Evolutionary conservation across 2,797 vertebrate genomes (phyloP).

Genomic region (Tympanoctomys barrerae): DNA sequence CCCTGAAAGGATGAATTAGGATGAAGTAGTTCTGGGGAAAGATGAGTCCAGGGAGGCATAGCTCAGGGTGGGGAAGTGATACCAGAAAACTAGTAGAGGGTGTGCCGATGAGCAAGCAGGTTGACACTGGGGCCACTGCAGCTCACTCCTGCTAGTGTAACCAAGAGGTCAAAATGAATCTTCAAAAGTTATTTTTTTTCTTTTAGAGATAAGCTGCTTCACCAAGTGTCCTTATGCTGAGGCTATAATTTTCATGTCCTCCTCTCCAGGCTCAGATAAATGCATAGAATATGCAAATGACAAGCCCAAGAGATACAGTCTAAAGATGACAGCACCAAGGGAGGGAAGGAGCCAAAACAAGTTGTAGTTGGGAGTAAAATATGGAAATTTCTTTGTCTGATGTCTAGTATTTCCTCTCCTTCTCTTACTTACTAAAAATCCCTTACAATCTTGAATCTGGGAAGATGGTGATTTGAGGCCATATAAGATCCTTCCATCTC

Average conservation of each 20-base stretch:
- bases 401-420: background rate
- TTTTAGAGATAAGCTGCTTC: background rate
- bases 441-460: background rate
- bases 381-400: background rate
- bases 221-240: background rate
- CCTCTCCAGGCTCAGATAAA: background rate
- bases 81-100: background rate
- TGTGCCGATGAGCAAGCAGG: too few species aligned
- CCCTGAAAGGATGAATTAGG: background rate
- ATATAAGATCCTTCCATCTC: background rate
- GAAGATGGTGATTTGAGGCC: background rate
- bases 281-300: background rate
- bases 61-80: background rate
- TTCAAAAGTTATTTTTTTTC: background rate
- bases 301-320: background rate
- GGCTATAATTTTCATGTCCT: background rate
- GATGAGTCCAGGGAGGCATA: background rate
- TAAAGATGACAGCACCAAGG: background rate
- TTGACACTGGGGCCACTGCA: background rate
- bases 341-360: background rate
- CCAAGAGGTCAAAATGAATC: background rate
- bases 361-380: background rate
- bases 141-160: background rate
- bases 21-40: background rate
- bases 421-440: background rate